Evolutionary conservation across 2,113 vertebrate genomes (phyloP), one percentile per base, ranked within the genome.

Genomic region (Halichoeres trimaculatus): DNA sequence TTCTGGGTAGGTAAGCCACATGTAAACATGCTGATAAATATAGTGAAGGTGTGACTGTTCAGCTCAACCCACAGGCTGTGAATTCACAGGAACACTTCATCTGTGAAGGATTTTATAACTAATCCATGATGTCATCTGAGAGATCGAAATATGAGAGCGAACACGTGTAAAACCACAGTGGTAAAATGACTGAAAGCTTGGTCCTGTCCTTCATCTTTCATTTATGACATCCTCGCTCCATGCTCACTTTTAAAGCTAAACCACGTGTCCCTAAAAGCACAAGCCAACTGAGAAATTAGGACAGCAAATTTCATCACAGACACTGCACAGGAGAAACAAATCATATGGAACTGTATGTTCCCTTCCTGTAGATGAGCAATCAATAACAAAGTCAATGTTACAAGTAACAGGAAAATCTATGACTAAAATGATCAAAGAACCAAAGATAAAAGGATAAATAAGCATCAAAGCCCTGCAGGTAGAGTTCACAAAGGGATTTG

Each of bases 1-100:
- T 20, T 38, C 53, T 54, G 53, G 45, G 72, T 63, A 84, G 85
- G 83, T 88, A 84, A 84, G 85, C 85, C 48, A 23, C 4, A 48
- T 62, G 23, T 36, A 36, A 78, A 82, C 61, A 22, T 36, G 50
- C 38, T 61, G 30, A 70, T 51, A 41, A 61, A 34, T 60, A 30
- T 63, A 70, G 51, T 56, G 8, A 4, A 22, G 35, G 9, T 45
- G 45, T 22, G n/a, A 41, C 26, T 74, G 30, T 52, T 16, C 62
- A 64, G 36, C 48, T 73, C 61, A 57, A 17, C 41, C 36, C 64
- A 62, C 55, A 24, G n/a, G 55, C 51, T 16, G 35, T 41, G 40
- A 13, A 35, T 20, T 79, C 11, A 22, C 40, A 19, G 22, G 60
- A 51, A 80, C 11, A 48, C 68, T 43, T 68, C 4, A 71, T 54